Conservation (phyloP, 2,888 invertebrate genomes). For the Aproaerema taeniolella region DNA sequence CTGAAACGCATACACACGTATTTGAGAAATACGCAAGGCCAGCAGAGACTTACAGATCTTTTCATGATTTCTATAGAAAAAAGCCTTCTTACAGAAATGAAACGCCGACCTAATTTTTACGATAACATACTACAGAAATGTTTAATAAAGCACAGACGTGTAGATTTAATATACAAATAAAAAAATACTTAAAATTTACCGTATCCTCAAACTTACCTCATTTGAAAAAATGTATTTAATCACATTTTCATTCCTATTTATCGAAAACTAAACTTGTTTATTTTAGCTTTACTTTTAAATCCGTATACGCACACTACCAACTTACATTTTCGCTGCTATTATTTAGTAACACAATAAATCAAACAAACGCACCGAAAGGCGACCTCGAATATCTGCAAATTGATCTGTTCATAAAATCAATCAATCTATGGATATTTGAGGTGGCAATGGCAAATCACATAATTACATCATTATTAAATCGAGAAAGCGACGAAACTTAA, state of each 20-base stretch:
- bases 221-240: not conserved
- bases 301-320: too few species aligned
- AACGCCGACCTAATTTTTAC: slow-evolving; percentile 5
- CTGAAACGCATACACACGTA: slow-evolving; percentile 7
- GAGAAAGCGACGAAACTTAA: not conserved
- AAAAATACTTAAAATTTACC: not conserved
- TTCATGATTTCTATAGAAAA: slow-evolving; percentile 10
- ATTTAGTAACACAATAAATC: not conserved
- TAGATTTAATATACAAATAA: slow-evolving; percentile 1
- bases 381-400: not conserved
- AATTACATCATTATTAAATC: too few species aligned
- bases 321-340: not conserved
- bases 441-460: too few species aligned
- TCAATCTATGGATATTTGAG: slow-evolving; percentile 1
- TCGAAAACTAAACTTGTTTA: too few species aligned
- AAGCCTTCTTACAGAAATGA: slow-evolving; percentile 4
- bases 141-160: not conserved
- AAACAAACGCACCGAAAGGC: not conserved
- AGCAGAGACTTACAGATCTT: slow-evolving; percentile 5
- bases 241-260: not conserved
- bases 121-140: not conserved
- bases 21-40: slow-evolving; percentile 5
- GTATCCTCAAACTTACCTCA: not conserved
- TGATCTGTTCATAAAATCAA: not conserved
- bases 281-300: too few species aligned